Evolutionary conservation across 2,797 vertebrate species (phyloP), one percentile per base, ranked within the genome.

Genomic region (Coranthus polyacanthus): DNA sequence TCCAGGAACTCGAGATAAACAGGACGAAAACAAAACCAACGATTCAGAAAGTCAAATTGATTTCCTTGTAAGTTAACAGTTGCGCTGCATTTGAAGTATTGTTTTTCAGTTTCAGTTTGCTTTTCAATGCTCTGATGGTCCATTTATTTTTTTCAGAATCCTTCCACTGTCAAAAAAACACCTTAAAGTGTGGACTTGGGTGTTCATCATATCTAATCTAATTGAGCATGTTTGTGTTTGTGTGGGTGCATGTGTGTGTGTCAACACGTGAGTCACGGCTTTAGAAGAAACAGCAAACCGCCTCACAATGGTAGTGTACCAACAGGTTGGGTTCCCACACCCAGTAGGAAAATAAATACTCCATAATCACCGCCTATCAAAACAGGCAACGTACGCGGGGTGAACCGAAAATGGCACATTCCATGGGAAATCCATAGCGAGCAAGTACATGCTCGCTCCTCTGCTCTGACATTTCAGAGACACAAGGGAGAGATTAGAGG

Each of bases 301-400:
- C 32, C 63, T 69, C 54, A 80, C 59, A 75, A 82, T 79, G 60
- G 84, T 83, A 88, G 89, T 91, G 90, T 78, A 92, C 92, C 83
- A 87, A 93, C 93, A 93, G 91, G 93, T 93, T 91, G 87, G 84
- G 86, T 89, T 93, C 90, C 92, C 92, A 93, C 93, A 93, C 92
- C 92, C 89, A 82, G 72, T 80, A 78, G 85, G 89, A 94, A 92
- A 93, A 93, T 91, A 92, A 93, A 92, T 92, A 91, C 89, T 89
- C 75, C 80, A 82, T 89, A 92, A 92, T 93, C 90, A 90, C 88
- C 46, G 82, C 87, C 90, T 90, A 93, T 93, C 90, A 92, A 89
- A 94, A 92, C 92, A 93, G 83, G 79, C 86, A 86, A 88, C 78
- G 72, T 78, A 75, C 74, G 79, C 82, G 68, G 87, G 88, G 63